Evolutionary conservation across 2,888 invertebrate species (phyloP).

Genomic region (Byasa hedistus): DNA sequence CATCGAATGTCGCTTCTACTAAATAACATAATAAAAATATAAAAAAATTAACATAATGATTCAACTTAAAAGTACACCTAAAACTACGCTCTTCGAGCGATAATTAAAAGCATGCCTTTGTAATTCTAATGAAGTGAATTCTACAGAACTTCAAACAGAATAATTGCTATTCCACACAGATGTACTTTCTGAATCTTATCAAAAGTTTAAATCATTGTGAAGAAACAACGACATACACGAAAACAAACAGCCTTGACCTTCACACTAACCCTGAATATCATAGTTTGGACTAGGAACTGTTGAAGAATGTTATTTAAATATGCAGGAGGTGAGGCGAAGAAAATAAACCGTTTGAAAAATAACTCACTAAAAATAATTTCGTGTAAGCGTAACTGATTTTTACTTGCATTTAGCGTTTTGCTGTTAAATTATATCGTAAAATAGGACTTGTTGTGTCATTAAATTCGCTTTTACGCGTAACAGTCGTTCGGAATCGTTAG

Average conservation of each 20-base stretch:
- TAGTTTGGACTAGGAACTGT: constrained; percentile 19
- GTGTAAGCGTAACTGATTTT: constrained; percentile 2
- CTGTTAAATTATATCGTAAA: constrained; percentile 4
- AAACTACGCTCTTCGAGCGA: no score
- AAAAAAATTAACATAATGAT: constrained; percentile 23
- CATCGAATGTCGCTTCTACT: constrained; percentile 21
- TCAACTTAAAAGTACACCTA: neutral
- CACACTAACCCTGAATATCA: constrained; percentile 30
- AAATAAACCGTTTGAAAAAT: constrained; percentile 28
- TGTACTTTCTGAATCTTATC: neutral
- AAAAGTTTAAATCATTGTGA: neutral
- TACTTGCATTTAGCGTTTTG: neutral
- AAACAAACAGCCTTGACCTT: constrained; percentile 29
- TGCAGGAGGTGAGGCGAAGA: constrained; percentile 21
- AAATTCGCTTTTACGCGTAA: neutral
- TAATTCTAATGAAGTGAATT: no score
- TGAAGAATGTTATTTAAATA: constrained; percentile 28
- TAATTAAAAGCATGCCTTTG: no score
- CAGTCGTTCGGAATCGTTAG: neutral
- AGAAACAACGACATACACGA: constrained; percentile 5
- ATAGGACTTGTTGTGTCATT: neutral
- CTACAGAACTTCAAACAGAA: no score
- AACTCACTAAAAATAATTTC: constrained; percentile 23
- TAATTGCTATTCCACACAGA: neutral
- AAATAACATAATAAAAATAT: constrained; percentile 23